Percentiles rank a stretch among this genome's conserved stretches.
phyloP scores from a whole-genome alignment of 2,888 invertebrate genomes.

The Saturnia pavonia region DNA sequence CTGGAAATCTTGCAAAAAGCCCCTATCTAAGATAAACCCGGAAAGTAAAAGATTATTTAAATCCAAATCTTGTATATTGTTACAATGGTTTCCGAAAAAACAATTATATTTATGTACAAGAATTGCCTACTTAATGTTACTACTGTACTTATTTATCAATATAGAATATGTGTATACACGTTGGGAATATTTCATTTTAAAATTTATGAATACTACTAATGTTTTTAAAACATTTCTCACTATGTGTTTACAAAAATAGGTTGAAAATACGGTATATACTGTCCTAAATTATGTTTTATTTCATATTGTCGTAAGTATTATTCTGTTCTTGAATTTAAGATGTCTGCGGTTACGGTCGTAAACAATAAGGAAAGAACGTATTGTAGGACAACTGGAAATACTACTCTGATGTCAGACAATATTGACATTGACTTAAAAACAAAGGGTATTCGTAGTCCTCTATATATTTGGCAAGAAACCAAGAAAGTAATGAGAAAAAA shows the following conservation, averaged over 20 bases:
- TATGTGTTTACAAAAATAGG: background rate
- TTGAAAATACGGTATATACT: background rate
- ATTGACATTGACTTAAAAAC: slow-evolving; percentile 56
- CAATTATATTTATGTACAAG: too few relatives aligned
- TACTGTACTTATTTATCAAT: too few relatives aligned
- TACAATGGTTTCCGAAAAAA: too few relatives aligned
- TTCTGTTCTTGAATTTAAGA: background rate
- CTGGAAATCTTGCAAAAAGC: too few relatives aligned
- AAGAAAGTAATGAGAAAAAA: slow-evolving; percentile 45
- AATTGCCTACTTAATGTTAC: too few relatives aligned
- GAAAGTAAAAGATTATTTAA: too few relatives aligned
- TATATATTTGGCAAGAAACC: slow-evolving; percentile 50
- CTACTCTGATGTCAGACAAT: slow-evolving; percentile 43
- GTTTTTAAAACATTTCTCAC: background rate
- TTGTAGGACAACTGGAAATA: slow-evolving; percentile 25
- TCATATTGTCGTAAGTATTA: background rate
- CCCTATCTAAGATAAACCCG: too few relatives aligned
- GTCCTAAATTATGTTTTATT: background rate
- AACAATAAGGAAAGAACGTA: background rate
- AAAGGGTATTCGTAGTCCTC: slow-evolving; percentile 49
- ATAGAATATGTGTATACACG: too few relatives aligned
- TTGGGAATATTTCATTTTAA: background rate
- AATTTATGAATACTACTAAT: background rate
- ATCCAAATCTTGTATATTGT: too few relatives aligned
- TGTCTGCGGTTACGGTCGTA: background rate